Evolutionary conservation across 2,113 vertebrate genomes (phyloP), one percentile per base, ranked within the genome.

Genomic region (Gadus macrocephalus): DNA sequence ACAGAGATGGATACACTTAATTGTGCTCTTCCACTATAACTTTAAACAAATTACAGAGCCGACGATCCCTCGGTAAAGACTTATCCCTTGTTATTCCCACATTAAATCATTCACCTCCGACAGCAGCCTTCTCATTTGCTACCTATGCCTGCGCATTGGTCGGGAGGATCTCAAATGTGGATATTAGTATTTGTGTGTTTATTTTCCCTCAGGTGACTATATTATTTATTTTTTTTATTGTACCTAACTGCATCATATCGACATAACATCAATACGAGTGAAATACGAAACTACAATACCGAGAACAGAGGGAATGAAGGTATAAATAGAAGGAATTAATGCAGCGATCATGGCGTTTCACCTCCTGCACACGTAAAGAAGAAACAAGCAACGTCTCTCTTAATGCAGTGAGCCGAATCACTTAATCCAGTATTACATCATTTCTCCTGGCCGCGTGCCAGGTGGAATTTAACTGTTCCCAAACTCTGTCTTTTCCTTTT

Each of bases 391-490:
- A 68, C 38, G 55, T 69, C 74, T 82, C 76, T 27, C 73, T 76
- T 80, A 78, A 77, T 81, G 83, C 22, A 85, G 79, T 80, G 82
- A 22, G 67, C 81, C 88, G 81, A 88, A 86, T 85, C 81, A 87
- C 86, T 90, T 89, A 86, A 89, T 78, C 75, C 67, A 71, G 69
- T 74, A 82, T 92, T 87, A 89, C 88, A 88, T 92, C 90, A 91
- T 81, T 73, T 67, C 53, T 42, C 11, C 79, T 90, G 85, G 85
- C 85, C n/a, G 59, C 25, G 4, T 11, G 85, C 90, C 89, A 88
- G 72, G 69, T 62, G 78, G 66, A 49, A 42, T 16, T 71, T 84
- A 86, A 86, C 78, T 67, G 65, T 35, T 35, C 31, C 31, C 31
- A 35, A 35, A 35, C 64, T 16, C 83, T 87, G 88, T 53, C 67